Conservation (phyloP, 2,888 invertebrate species). For the Podabrus alpinus region DNA sequence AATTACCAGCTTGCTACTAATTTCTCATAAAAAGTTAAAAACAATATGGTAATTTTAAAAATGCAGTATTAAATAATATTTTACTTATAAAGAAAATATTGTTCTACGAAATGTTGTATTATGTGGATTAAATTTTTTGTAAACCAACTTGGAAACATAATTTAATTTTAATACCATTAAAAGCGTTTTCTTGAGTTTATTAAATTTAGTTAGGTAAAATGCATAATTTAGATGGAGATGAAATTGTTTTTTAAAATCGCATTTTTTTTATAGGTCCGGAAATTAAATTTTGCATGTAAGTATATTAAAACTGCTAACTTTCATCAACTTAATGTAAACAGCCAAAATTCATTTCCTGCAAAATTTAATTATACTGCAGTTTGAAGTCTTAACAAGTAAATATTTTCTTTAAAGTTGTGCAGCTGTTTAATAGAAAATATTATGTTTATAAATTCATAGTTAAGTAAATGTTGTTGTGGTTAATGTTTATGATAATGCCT, state of each 20-base stretch:
- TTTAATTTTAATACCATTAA: background rate
- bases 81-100: background rate
- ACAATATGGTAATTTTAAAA: background rate
- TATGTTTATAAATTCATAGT: background rate
- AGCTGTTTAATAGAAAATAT: slow-evolving; percentile 4
- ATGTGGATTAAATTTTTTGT: background rate
- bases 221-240: background rate
- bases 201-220: background rate
- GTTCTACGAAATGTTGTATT: background rate
- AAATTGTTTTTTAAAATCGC: background rate
- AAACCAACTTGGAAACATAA: background rate
- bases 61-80: too few relatives aligned
- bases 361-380: slow-evolving; percentile 23
- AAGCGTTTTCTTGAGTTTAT: background rate
- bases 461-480: background rate
- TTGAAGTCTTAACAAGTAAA: background rate
- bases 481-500: too few relatives aligned
- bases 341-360: slow-evolving; percentile 19
- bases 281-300: slow-evolving; percentile 10
- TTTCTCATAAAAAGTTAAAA: background rate
- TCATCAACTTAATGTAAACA: slow-evolving; percentile 12
- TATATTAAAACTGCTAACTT: slow-evolving; percentile 8
- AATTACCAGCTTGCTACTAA: background rate
- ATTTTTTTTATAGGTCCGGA: slow-evolving; percentile 14
- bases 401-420: slow-evolving; percentile 8